Conservation (phyloP, 2,113 vertebrate genomes). For the Poecile atricapillus region DNA sequence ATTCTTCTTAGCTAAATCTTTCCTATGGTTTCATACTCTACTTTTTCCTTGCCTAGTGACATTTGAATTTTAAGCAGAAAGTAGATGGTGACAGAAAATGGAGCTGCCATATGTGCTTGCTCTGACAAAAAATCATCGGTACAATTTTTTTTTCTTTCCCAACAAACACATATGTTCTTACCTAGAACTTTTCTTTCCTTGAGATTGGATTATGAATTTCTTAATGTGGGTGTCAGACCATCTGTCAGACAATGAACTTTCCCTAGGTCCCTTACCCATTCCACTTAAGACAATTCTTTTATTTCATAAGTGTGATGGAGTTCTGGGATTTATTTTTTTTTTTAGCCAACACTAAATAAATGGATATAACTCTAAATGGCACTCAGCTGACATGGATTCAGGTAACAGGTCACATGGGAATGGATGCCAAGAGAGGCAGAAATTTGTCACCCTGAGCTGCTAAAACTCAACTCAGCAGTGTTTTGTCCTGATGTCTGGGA, state of each 20-base stretch:
- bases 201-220: not conserved
- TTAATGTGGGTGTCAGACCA: slow-evolving; percentile 11
- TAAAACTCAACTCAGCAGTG: not conserved
- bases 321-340: not conserved
- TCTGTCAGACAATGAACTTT: slow-evolving; percentile 24
- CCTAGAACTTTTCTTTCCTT: not conserved
- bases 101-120: slow-evolving; percentile 34
- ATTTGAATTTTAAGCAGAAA: slow-evolving; percentile 38
- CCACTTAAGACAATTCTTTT: not conserved
- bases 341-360: not conserved
- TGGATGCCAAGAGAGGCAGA: not conserved
- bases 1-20: not conserved
- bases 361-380: not conserved
- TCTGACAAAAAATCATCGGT: not conserved
- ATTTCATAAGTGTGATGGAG: not conserved
- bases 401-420: not conserved
- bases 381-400: not conserved
- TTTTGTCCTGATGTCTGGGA: not conserved
- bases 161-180: slow-evolving; percentile 27
- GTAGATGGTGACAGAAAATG: not conserved
- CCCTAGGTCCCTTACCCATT: not conserved
- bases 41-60: not conserved
- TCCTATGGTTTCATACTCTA: not conserved
- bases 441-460: not conserved
- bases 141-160: not conserved